phyloP scores from a whole-genome alignment of 2,797 vertebrate genomes.

The Caiman crocodilus region DNA sequence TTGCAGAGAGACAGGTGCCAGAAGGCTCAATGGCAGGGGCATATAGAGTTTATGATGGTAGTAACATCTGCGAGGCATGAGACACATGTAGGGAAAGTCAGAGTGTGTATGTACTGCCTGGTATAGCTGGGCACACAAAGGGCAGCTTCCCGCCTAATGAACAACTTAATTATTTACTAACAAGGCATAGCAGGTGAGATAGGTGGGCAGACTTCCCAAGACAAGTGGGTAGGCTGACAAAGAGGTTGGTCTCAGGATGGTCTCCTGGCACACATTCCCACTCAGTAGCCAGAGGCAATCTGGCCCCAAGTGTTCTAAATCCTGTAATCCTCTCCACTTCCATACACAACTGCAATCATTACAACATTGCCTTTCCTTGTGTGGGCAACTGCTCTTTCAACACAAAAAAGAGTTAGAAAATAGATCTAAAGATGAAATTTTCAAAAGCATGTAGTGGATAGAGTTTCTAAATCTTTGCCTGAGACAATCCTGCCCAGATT shows the following conservation, averaged over 20 bases:
- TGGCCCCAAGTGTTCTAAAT: not conserved
- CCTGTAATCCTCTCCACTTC: not conserved
- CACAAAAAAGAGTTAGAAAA: not conserved
- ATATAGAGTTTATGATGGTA: too few relatives aligned
- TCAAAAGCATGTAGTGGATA: not conserved
- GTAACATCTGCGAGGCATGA: too few relatives aligned
- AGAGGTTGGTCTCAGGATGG: not conserved
- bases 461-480: not conserved
- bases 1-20: too few relatives aligned
- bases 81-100: too few relatives aligned
- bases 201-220: too few relatives aligned
- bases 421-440: not conserved
- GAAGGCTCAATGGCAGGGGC: too few relatives aligned
- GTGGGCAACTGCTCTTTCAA: not conserved
- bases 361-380: not conserved
- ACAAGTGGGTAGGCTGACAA: too few relatives aligned
- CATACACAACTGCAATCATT: not conserved
- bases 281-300: not conserved
- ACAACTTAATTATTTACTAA: too few relatives aligned
- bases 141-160: too few relatives aligned
- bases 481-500: not conserved
- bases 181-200: too few relatives aligned
- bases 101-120: too few relatives aligned
- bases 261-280: not conserved
- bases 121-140: too few relatives aligned